A percentile compares a stretch with the other conserved stretches of the same genome.
These are phyloP conservation scores for Drosophila rubida DNA, from an alignment of 2,888 invertebrate species.

Conservation along the genomic window DNA sequence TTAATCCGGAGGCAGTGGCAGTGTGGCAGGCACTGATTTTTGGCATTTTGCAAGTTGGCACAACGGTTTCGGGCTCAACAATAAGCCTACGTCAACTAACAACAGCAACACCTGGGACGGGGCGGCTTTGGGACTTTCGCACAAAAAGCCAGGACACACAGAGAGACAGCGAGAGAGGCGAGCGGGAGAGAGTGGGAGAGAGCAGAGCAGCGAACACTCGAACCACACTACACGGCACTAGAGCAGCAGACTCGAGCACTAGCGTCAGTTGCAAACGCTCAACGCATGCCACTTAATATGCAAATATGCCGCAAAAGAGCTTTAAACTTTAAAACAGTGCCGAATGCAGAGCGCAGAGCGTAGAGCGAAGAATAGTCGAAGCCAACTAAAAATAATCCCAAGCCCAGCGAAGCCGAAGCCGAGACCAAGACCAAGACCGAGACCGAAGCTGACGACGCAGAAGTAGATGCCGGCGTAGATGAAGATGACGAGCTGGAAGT, in stretches of 20 bases:
- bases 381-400: conserved; percentile 71
- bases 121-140: conserved; percentile 18
- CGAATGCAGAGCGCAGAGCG: conserved; percentile 31
- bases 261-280: conserved; percentile 37
- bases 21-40: conserved; percentile 50
- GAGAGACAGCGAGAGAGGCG: too few relatives aligned
- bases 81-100: conserved; percentile 75
- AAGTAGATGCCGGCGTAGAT: neutral
- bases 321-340: conserved; percentile 77
- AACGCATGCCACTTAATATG: conserved; percentile 79
- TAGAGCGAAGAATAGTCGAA: conserved; percentile 6
- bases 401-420: conserved; percentile 3
- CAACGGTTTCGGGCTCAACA: conserved; percentile 62
- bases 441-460: neutral
- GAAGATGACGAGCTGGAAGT: conserved; percentile 35
- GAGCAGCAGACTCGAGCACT: conserved; percentile 7
- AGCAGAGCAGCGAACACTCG: neutral
- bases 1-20: conserved; percentile 43
- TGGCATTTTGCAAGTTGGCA: conserved; percentile 67
- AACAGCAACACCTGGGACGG: conserved; percentile 60
- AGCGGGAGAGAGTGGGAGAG: too few relatives aligned
- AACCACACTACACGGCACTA: conserved; percentile 5
- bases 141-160: conserved; percentile 6
- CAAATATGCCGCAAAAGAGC: conserved; percentile 80
- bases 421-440: neutral